Evolutionary conservation across 1,140 invertebrate genomes (phyloP), one percentile per base, ranked within the genome.

Genomic region (Drosophila navojoa): DNA sequence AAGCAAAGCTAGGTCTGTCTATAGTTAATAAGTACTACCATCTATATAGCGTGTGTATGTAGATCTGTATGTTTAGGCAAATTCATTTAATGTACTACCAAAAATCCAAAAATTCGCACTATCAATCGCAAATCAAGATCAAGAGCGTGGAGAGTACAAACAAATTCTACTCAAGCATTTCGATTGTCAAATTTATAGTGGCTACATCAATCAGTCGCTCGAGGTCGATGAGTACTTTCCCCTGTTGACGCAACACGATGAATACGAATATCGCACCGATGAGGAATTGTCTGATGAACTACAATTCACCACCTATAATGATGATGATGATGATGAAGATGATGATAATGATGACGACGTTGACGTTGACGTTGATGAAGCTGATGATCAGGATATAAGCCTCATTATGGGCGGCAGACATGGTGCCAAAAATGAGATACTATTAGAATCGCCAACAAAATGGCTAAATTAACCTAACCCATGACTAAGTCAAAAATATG

Each of bases 161-260:
- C 58, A 66, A 68, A 67, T 55, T 40, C 38, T 69, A 81, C 49
- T 84, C 74, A 89, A 89, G 80, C 62, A 71, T 82, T 87, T 73
- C 79, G 76, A 64, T 89, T 84, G 74, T 84, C 73, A 79, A 77
- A 81, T 90, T 92, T 92, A 93, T 95, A 95, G 90, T 96, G 97
- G 97, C 94, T 98, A 98, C 94, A 94, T 95, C 93, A 96, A 96
- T 94, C 96, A 97, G 94, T 96, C 96, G 94, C 94, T 95, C 94
- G 96, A 96, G 93, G 96, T 97, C 93, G 96, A 97, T 95, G 96
- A 97, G 93, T 95, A 97, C 92, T 98, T 97, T 94, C 97, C 96
- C 91, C 94, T 95, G 92, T 92, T 95, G 92, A 93, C 71, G 67
- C 64, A 87, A 25, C 59, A 53, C 19, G 82, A 90, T 61, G 75